phyloP scores from a whole-genome alignment of 1,140 invertebrate genomes.

The Triops cancriformis region DNA sequence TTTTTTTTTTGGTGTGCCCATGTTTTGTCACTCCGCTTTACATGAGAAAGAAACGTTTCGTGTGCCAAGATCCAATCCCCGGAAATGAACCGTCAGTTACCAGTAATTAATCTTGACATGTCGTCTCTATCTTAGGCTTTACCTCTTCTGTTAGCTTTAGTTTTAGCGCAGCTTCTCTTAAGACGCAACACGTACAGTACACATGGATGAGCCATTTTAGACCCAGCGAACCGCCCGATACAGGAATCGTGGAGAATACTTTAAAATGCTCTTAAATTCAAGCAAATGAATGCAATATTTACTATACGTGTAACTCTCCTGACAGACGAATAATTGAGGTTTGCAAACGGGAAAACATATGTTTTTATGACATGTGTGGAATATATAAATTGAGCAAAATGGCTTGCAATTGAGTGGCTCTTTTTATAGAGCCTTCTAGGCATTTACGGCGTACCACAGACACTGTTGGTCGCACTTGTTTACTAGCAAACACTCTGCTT shows the following conservation, averaged over 20 bases:
- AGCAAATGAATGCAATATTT: no score
- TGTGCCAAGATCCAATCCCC: constrained; percentile 12
- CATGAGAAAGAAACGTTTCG: background rate
- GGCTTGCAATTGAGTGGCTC: background rate
- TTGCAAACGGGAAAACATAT: background rate
- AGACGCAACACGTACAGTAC: background rate
- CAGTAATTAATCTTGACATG: constrained; percentile 1
- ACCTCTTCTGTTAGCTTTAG: background rate
- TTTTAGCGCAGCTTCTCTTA: background rate
- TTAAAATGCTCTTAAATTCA: no score
- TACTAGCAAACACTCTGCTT: background rate
- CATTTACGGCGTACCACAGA: no score
- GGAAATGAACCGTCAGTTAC: constrained; percentile 13
- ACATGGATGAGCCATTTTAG: no score
- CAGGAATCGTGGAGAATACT: no score
- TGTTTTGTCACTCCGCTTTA: background rate
- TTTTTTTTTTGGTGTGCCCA: constrained; percentile 12
- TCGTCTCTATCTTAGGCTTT: background rate
- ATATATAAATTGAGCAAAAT: background rate
- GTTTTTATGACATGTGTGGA: background rate
- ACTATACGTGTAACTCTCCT: no score
- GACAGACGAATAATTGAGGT: no score
- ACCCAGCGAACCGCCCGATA: no score
- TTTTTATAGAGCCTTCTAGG: no score
- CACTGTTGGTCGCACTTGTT: no score